Percentiles rank a stretch among this genome's conserved stretches.
Evolutionary conservation across 2,113 vertebrate genomes (phyloP).

Genomic region (Esox niger): DNA sequence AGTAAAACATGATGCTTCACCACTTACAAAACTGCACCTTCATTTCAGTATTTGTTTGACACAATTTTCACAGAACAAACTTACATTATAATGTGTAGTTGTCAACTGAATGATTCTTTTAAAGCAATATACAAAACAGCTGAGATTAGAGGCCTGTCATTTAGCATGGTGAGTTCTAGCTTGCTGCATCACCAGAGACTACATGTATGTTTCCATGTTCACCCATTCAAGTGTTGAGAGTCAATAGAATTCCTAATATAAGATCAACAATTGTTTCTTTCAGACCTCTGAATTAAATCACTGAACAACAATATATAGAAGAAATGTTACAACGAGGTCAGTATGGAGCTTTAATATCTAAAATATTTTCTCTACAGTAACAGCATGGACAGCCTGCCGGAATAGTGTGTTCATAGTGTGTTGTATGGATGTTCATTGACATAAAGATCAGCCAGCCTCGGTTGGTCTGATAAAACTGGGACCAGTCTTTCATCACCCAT

Average conservation of each 20-base stretch:
- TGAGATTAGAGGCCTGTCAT: slow-evolving; percentile 17
- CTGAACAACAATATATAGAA: neutral
- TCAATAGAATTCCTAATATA: too few relatives aligned
- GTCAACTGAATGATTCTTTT: neutral
- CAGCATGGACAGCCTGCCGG: too few relatives aligned
- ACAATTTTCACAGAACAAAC: neutral
- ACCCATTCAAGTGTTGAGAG: neutral
- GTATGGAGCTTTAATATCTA: too few relatives aligned
- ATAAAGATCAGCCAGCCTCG: too few relatives aligned
- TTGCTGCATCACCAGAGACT: neutral
- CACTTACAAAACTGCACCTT: neutral
- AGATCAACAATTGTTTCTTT: neutral
- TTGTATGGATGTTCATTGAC: too few relatives aligned
- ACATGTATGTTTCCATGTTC: neutral
- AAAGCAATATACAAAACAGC: neutral
- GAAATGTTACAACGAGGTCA: too few relatives aligned
- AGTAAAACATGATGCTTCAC: neutral
- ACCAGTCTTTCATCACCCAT: too few relatives aligned
- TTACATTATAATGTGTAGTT: neutral
- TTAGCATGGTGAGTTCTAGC: slow-evolving; percentile 24
- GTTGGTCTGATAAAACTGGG: too few relatives aligned
- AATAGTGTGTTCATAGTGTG: too few relatives aligned
- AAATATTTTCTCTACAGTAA: too few relatives aligned
- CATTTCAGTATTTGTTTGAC: neutral
- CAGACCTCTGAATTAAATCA: neutral